Conservation (phyloP, 2,113 vertebrate species). For the Mustela nigripes region DNA sequence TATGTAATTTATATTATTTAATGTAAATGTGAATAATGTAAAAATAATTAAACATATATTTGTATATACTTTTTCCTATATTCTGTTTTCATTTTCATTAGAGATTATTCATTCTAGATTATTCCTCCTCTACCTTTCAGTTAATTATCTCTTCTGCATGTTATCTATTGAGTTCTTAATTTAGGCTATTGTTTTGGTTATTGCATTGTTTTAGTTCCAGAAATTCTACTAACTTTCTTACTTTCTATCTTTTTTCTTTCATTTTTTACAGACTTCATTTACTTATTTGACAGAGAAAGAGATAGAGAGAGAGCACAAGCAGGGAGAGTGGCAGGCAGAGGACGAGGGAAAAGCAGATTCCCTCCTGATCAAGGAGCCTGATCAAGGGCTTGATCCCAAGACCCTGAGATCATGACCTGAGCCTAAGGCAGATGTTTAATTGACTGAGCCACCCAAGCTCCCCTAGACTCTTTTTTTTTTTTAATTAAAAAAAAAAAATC, state of each 20-base stretch:
- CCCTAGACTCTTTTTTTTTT: too few relatives aligned
- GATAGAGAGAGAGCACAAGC: too few relatives aligned
- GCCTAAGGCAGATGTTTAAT: neutral
- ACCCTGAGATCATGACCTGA: neutral
- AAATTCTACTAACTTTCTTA: neutral
- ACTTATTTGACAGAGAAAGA: neutral
- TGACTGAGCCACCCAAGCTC: neutral
- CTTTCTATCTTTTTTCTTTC: neutral
- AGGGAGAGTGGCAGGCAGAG: too few relatives aligned
- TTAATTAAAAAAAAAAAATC: neutral
- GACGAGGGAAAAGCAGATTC: too few relatives aligned
- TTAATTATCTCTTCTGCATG: neutral
- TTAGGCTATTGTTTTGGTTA: neutral
- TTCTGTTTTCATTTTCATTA: neutral
- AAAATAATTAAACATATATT: too few relatives aligned
- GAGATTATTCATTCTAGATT: neutral
- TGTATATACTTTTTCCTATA: neutral
- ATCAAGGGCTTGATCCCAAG: too few relatives aligned
- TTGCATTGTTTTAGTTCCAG: neutral
- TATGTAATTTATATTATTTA: too few relatives aligned
- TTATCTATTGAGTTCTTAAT: neutral
- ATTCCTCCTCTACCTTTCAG: neutral
- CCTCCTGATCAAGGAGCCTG: too few relatives aligned
- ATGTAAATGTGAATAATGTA: too few relatives aligned
- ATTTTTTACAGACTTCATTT: neutral